Conservation (phyloP, 2,797 vertebrate genomes). For the Micrastur ruficollis region DNA sequence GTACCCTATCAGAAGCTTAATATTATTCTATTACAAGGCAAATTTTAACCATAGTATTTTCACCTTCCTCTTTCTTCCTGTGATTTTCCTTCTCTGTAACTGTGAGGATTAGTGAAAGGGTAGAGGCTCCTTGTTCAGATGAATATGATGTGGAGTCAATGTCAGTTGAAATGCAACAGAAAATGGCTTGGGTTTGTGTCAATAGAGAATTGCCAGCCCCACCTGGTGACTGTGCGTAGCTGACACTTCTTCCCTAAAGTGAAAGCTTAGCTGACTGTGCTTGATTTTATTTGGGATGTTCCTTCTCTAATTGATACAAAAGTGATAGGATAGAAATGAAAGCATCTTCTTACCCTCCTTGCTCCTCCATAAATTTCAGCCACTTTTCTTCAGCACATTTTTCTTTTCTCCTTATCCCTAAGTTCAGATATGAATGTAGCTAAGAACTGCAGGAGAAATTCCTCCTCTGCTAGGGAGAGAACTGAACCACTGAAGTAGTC, state of each 20-base stretch:
- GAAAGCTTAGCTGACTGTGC: background rate
- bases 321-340: background rate
- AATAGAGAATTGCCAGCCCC: background rate
- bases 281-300: background rate
- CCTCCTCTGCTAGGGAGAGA: background rate
- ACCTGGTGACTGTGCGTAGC: background rate
- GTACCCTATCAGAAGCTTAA: background rate
- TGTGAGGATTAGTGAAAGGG: background rate
- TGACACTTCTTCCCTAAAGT: background rate
- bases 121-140: background rate
- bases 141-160: background rate
- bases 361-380: background rate
- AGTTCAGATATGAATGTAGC: background rate
- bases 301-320: background rate
- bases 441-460: background rate
- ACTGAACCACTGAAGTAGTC: background rate
- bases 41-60: background rate
- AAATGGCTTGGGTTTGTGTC: constrained; percentile 14
- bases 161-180: background rate
- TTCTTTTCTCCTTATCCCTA: background rate
- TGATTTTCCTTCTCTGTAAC: background rate
- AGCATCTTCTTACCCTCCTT: background rate
- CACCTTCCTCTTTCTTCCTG: background rate
- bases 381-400: background rate
- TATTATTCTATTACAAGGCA: background rate